A percentile compares a stretch with the other conserved stretches of the same genome.
These are phyloP conservation scores for Centropristis striata DNA, from an alignment of 2,113 vertebrate species.

Conservation along the genomic window DNA sequence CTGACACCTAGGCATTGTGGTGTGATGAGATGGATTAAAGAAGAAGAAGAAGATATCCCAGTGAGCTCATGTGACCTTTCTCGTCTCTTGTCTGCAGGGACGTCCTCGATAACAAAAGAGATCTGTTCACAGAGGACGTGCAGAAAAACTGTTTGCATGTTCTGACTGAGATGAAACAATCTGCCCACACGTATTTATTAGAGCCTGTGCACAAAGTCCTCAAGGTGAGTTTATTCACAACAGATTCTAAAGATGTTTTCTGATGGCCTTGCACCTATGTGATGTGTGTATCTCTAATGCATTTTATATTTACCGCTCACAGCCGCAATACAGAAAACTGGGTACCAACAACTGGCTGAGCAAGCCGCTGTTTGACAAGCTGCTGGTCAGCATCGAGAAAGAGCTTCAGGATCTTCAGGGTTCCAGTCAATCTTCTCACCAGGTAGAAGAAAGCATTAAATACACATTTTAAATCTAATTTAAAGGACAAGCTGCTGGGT, in stretches of 20 bases:
- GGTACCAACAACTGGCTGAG: conserved; percentile 87
- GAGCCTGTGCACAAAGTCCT: conserved; percentile 81
- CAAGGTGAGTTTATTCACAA: conserved; percentile 81
- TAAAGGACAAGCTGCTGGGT: background rate
- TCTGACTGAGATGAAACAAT: conserved; percentile 80
- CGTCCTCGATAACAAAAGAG: conserved; percentile 51
- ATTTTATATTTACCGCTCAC: background rate
- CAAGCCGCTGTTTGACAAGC: conserved; percentile 74
- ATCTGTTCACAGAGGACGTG: conserved; percentile 61
- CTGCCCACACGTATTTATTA: conserved; percentile 79
- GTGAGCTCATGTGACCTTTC: background rate
- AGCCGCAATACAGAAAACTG: conserved; percentile 85
- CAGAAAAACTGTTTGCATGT: conserved; percentile 51
- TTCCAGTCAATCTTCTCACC: conserved; percentile 7
- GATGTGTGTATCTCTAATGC: background rate
- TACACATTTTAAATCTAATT: background rate
- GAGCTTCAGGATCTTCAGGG: conserved; percentile 74
- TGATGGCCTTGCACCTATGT: no score
- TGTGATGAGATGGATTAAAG: background rate
- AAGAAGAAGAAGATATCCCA: no score
- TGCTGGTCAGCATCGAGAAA: conserved; percentile 75
- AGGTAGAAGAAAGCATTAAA: conserved; percentile 64
- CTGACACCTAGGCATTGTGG: background rate
- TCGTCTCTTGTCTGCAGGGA: conserved; percentile 75
- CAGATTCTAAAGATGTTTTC: background rate